Percentiles rank a stretch among this genome's conserved stretches.
These are phyloP conservation scores for Athripsodes cinereus DNA, from an alignment of 2,888 invertebrate species.

Conservation along the genomic window DNA sequence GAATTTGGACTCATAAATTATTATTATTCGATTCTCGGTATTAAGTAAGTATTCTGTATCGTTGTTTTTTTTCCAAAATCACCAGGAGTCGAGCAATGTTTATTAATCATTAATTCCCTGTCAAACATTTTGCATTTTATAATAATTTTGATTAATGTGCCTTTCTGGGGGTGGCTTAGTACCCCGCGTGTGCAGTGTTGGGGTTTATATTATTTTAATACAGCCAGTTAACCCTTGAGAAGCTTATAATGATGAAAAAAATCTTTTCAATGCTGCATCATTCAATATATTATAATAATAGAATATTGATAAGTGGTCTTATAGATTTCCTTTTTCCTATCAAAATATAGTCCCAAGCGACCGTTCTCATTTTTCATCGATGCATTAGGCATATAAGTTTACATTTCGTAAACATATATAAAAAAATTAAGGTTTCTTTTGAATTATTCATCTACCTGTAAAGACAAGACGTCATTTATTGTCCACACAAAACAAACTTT, in stretches of 20 bases:
- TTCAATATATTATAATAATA: slow-evolving; percentile 14
- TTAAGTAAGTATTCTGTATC: not conserved
- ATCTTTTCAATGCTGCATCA: slow-evolving; percentile 16
- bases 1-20: not conserved
- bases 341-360: not conserved
- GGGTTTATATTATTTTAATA: slow-evolving; percentile 3
- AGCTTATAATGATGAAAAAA: slow-evolving; percentile 5
- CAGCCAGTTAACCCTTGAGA: slow-evolving; percentile 18
- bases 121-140: slow-evolving; percentile 6
- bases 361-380: slow-evolving; percentile 22
- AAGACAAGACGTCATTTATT: slow-evolving; percentile 21
- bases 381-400: slow-evolving; percentile 11
- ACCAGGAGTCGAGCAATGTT: slow-evolving; percentile 13
- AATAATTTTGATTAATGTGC: slow-evolving; percentile 21
- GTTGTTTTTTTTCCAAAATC: slow-evolving; percentile 6
- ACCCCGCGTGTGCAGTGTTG: slow-evolving; percentile 5
- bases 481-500: slow-evolving; percentile 24
- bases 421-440: slow-evolving; percentile 15
- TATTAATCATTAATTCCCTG: slow-evolving; percentile 25
- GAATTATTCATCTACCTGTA: slow-evolving; percentile 24
- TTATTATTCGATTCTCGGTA: not conserved
- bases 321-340: slow-evolving; percentile 9
- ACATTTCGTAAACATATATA: not conserved
- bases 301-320: slow-evolving; percentile 18
- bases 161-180: slow-evolving; percentile 7